These are phyloP conservation scores for Hydrozoanthus gracilis DNA, from an alignment of 92 coral and sea anemone species.

Conservation along the genomic window DNA sequence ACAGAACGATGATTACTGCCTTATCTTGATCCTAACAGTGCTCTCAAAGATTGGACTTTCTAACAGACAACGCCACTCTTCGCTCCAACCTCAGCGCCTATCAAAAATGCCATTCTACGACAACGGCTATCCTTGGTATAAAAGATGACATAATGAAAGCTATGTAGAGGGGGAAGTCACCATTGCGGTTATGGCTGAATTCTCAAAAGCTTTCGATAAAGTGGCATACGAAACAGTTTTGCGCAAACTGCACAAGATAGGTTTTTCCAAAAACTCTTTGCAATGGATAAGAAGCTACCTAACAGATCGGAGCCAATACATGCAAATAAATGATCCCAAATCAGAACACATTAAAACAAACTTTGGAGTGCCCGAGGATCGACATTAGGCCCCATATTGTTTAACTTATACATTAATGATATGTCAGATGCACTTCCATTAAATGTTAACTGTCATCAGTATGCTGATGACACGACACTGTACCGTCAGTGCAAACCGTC, in stretches of 20 bases:
- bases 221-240: slow-evolving; percentile 1
- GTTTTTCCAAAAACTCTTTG: slow-evolving; percentile 19
- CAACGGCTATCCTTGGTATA: slow-evolving; percentile 34
- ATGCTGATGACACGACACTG: slow-evolving; percentile 9
- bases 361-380: slow-evolving; percentile 15
- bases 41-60: slow-evolving; percentile 11
- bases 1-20: slow-evolving; percentile 35
- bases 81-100: slow-evolving; percentile 41
- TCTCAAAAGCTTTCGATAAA: neutral
- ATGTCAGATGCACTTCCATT: slow-evolving; percentile 20
- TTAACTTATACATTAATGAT: slow-evolving; percentile 2
- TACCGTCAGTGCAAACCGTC: neutral
- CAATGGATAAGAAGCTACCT: slow-evolving; percentile 14
- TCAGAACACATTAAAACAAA: neutral
- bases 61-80: neutral
- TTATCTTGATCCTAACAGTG: slow-evolving; percentile 34
- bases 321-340: neutral
- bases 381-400: neutral
- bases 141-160: slow-evolving; percentile 25
- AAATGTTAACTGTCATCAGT: slow-evolving; percentile 4
- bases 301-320: slow-evolving; percentile 21
- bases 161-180: slow-evolving; percentile 32
- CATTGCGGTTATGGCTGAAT: slow-evolving; percentile 19
- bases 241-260: neutral
- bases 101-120: slow-evolving; percentile 30